Conservation (phyloP, 2,888 invertebrate species). For the Pyralis farinalis region DNA sequence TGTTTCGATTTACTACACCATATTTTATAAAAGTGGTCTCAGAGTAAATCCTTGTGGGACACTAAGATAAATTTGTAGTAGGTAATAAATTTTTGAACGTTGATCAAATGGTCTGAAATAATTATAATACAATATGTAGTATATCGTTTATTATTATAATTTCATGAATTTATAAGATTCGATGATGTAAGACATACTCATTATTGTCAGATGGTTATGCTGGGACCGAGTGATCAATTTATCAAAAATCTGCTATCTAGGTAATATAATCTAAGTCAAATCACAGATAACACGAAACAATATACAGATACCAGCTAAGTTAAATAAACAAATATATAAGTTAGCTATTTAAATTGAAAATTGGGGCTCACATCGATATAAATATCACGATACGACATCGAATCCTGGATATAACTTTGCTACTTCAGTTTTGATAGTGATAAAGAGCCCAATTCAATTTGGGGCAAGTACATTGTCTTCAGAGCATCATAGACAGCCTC, state of each 20-base stretch:
- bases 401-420: too few species aligned
- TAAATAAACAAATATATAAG: neutral
- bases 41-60: conserved; percentile 2
- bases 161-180: neutral
- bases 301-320: conserved; percentile 1
- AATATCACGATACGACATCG: too few species aligned
- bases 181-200: neutral
- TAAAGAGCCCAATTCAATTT: too few species aligned
- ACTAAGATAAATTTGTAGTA: neutral
- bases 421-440: too few species aligned
- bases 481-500: too few species aligned
- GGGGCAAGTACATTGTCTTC: too few species aligned
- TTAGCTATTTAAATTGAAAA: too few species aligned
- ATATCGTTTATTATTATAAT: neutral
- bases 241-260: neutral
- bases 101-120: neutral
- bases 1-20: neutral
- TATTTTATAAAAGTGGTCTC: conserved; percentile 6
- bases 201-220: conserved; percentile 2
- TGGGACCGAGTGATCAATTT: neutral
- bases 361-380: too few species aligned
- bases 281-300: conserved; percentile 11
- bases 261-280: conserved; percentile 11
- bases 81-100: conserved; percentile 1
- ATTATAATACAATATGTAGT: neutral